Evolutionary conservation across 2,888 invertebrate species (phyloP), one percentile per base, ranked within the genome.

Genomic region (Myathropa florea): DNA sequence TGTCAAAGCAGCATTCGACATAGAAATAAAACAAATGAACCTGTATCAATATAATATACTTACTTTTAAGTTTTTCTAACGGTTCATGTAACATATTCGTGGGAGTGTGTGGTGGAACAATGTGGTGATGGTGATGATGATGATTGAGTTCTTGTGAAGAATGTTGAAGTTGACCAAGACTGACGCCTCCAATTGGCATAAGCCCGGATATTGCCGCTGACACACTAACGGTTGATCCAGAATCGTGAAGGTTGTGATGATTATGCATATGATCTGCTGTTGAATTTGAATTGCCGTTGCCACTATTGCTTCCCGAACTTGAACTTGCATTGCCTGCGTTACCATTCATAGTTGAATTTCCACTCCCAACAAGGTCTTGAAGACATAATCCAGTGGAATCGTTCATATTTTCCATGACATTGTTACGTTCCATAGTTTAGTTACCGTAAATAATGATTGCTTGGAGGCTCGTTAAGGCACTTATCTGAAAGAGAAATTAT

Each of bases 1-100:
- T 68, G 46, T 68, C 39, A 67, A n/a, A 65, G 75, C 36, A 65
- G 21, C 9, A 10, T 26, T 14, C 36, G 30, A 59, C 26, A 39
- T 12, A n/a, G n/a, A 30, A 46, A 57, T 33, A 24, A 76, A 39
- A 75, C 21, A 46, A 76, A 76, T 68, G 53, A 70, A 61, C 24
- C 28, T 63, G 26, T 64, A 70, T 57, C 21, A 6, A 24, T 30
- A 80, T 68, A 60, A 60, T 53, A 21, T 83, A 93, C 93, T 93
- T 92, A 95, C 96, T 94, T 95, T 95, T 95, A 90, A 96, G 94
- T 93, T 96, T 96, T 93, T 96, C 95, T 90, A 96, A 91, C 28
- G 96, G 95, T 91, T 95, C 95, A 91, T 95, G 95, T 46, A 90
- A 79, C 71, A 89, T 88, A 79, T 92, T 92, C 26, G 89, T 88